Percentiles rank a stretch among this genome's conserved stretches.
These are phyloP conservation scores for Oscheius myriophilus DNA, from an alignment of 2,888 invertebrate genomes.

Conservation along the genomic window DNA sequence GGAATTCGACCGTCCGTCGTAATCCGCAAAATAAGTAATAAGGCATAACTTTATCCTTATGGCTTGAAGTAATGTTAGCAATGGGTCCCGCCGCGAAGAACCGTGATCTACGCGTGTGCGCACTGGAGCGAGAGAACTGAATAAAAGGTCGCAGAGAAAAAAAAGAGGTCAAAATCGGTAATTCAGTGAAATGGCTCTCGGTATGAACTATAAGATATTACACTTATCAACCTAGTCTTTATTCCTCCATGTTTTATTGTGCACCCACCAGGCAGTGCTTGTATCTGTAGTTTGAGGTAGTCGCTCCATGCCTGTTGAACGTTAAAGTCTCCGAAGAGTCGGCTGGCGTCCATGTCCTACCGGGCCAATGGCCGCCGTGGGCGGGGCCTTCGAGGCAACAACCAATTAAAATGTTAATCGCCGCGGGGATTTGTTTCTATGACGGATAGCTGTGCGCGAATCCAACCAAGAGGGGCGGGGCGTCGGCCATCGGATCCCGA, in stretches of 20 bases:
- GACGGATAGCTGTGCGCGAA: neutral
- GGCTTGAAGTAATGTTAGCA: too few species aligned
- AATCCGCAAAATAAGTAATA: too few species aligned
- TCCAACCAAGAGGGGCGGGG: neutral
- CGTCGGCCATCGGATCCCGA: neutral
- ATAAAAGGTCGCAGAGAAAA: constrained; percentile 2
- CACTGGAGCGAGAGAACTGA: too few species aligned
- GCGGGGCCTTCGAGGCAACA: constrained; percentile 7
- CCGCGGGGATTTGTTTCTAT: neutral
- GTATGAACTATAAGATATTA: too few species aligned
- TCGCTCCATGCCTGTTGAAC: constrained; percentile 47
- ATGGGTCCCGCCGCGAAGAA: too few species aligned
- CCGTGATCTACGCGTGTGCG: too few species aligned
- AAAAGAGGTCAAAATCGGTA: neutral
- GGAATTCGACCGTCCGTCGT: too few species aligned
- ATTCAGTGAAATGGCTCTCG: neutral
- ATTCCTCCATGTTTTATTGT: neutral
- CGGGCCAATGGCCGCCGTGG: constrained; percentile 6
- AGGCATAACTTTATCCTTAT: too few species aligned
- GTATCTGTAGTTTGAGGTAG: constrained; percentile 47
- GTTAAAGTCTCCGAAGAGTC: constrained; percentile 19
- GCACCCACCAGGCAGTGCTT: constrained; percentile 24
- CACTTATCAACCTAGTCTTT: too few species aligned
- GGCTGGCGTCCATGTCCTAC: constrained; percentile 7
- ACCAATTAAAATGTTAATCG: constrained; percentile 32